These are phyloP conservation scores for Eretmochelys imbricata DNA, from an alignment of 2,113 vertebrate species.

Conservation along the genomic window DNA sequence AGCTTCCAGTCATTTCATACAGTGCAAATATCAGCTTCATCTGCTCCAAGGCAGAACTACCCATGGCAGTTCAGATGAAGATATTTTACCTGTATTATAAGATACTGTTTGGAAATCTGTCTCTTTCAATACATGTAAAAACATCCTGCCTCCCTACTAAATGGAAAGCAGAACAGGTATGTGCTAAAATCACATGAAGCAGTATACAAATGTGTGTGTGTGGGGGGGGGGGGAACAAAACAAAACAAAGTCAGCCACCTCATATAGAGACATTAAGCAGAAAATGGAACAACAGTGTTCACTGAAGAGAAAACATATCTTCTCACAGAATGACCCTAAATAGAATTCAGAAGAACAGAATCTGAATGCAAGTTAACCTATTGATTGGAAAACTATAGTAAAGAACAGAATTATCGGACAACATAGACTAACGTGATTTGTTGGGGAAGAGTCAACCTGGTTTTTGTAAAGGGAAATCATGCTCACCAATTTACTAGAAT, in stretches of 20 bases:
- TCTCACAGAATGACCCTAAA: fast-evolving
- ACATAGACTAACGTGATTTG: no score
- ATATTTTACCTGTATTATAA: background rate
- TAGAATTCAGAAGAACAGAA: background rate
- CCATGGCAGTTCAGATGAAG: background rate
- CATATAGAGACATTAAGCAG: background rate
- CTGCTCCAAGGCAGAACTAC: background rate
- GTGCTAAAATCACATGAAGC: background rate
- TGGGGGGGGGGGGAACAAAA: no score
- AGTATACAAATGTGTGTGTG: background rate
- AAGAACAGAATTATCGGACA: no score
- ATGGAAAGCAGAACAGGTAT: background rate
- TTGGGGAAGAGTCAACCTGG: no score
- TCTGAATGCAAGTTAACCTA: background rate
- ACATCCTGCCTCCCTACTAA: background rate
- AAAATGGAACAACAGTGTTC: background rate
- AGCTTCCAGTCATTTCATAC: fast-evolving
- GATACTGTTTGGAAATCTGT: background rate
- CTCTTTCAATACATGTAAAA: background rate
- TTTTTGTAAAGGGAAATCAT: no score
- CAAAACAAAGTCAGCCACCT: background rate
- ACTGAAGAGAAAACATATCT: background rate
- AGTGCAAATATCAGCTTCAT: background rate
- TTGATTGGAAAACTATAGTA: background rate
- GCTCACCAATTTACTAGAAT: no score